phyloP scores from a whole-genome alignment of 2,797 vertebrate species.

The Eulemur albifrons region DNA sequence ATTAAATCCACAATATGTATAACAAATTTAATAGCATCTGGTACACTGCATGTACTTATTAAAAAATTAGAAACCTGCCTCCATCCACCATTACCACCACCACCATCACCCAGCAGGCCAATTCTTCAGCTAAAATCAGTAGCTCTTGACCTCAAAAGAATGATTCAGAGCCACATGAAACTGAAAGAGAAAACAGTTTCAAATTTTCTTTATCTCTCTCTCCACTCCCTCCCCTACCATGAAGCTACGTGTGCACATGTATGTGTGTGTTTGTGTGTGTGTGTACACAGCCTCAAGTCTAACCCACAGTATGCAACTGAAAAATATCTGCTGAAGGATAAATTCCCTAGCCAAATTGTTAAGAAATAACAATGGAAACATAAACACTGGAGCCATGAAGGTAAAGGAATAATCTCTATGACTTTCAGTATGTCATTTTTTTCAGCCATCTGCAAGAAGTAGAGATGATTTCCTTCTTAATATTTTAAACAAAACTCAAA shows the following conservation, averaged over 20 bases:
- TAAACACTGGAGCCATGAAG: background rate
- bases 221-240: background rate
- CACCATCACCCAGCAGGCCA: background rate
- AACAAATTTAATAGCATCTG: background rate
- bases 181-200: background rate
- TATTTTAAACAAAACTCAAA: conserved; percentile 52
- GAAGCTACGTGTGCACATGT: no score
- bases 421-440: background rate
- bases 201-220: background rate
- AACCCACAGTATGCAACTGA: background rate
- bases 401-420: conserved; percentile 1
- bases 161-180: background rate
- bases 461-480: conserved; percentile 41
- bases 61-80: background rate
- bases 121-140: background rate
- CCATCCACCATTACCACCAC: background rate
- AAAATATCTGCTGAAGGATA: conserved; percentile 5
- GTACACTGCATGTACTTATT: background rate
- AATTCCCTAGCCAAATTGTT: conserved; percentile 8
- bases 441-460: background rate
- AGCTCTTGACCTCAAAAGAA: background rate
- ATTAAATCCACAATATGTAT: background rate
- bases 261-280: no score
- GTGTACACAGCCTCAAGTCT: background rate
- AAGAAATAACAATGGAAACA: background rate